phyloP scores from a whole-genome alignment of 2,113 vertebrate genomes.

The Neotragus moschatus region DNA sequence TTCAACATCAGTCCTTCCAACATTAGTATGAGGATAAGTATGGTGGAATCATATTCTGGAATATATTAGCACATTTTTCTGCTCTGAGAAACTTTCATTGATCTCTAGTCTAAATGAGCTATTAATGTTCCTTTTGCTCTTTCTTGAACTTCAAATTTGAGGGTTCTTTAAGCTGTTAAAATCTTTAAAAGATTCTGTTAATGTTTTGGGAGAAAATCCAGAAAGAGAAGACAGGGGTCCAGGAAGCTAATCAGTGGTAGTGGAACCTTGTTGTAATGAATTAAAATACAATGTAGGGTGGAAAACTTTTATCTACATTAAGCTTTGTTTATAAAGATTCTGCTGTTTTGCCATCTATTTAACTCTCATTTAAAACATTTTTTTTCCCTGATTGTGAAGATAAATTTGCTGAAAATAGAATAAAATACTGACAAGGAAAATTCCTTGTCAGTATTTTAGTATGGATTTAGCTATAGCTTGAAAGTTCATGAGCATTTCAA shows the following conservation, averaged over 20 bases:
- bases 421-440: not conserved
- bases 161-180: not conserved
- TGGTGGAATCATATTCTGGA: not conserved
- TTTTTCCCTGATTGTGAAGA: not conserved
- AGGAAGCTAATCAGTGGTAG: not conserved
- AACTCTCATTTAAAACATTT: not conserved
- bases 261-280: not conserved
- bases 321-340: not conserved
- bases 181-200: not conserved
- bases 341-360: not conserved
- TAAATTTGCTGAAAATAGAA: not conserved
- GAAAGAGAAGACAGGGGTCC: not conserved
- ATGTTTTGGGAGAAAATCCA: not conserved
- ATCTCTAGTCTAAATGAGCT: not conserved
- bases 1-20: not conserved
- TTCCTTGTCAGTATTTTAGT: not conserved
- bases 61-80: not conserved
- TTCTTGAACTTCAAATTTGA: slow-evolving; percentile 17
- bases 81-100: not conserved
- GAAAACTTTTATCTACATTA: not conserved
- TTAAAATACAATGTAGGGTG: not conserved
- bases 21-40: not conserved
- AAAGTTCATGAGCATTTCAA: not conserved
- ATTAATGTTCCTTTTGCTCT: not conserved
- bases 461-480: not conserved